These are phyloP conservation scores for Pipistrellus nathusii DNA, from an alignment of 2,797 vertebrate species.

Conservation along the genomic window DNA sequence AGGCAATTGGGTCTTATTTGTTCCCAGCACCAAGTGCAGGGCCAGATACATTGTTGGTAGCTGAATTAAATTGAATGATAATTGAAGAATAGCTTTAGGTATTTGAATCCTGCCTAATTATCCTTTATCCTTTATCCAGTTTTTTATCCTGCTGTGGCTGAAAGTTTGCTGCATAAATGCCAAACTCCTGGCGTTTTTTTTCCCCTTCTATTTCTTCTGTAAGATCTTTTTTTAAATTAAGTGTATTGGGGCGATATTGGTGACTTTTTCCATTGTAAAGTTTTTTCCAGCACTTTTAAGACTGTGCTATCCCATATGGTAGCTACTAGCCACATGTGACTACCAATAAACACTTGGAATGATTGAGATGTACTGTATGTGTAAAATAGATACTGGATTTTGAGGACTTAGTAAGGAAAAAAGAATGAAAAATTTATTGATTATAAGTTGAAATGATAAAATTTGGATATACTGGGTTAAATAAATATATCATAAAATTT, in stretches of 20 bases:
- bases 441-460: conserved; percentile 58
- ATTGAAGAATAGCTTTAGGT: conserved; percentile 2
- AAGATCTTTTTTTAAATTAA: conserved; percentile 8
- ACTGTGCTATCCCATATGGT: not conserved
- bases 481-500: conserved; percentile 42
- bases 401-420: conserved; percentile 57
- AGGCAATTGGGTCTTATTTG: not conserved
- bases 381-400: not conserved
- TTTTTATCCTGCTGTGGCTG: not conserved
- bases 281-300: conserved; percentile 44
- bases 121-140: not conserved
- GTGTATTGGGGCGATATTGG: not conserved
- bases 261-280: not conserved
- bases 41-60: not conserved
- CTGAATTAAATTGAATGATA: conserved; percentile 48
- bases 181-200: conserved; percentile 1
- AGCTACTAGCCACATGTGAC: not conserved
- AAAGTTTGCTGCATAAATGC: not conserved
- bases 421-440: conserved; percentile 30
- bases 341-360: conserved; percentile 48
- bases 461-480: conserved; percentile 47
- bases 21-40: not conserved
- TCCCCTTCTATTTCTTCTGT: not conserved
- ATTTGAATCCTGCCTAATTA: not conserved
- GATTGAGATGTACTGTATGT: not conserved